phyloP scores from a whole-genome alignment of 2,888 invertebrate species.

The Cheilosia urbana region DNA sequence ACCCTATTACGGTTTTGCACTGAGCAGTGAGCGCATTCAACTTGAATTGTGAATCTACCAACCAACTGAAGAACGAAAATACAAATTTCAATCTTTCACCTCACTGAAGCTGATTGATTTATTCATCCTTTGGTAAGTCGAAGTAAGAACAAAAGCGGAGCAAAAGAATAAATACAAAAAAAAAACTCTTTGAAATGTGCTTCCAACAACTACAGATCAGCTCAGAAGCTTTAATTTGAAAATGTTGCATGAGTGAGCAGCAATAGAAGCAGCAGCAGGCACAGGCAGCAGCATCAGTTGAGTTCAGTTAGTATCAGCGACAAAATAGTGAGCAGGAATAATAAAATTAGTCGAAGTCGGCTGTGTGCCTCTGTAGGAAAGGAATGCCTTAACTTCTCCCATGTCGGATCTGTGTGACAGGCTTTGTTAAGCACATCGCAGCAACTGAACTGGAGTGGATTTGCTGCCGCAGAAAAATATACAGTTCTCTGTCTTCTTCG shows the following conservation, averaged over 20 bases:
- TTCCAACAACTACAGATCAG: slow-evolving; percentile 43
- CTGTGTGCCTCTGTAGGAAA: slow-evolving; percentile 9
- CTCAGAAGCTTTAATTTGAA: slow-evolving; percentile 68
- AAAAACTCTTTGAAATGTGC: slow-evolving; percentile 42
- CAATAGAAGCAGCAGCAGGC: slow-evolving; percentile 25
- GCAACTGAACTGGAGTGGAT: slow-evolving; percentile 62
- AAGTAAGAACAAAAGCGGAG: slow-evolving; percentile 49
- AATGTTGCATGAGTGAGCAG: slow-evolving; percentile 70
- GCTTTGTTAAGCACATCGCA: slow-evolving; percentile 64
- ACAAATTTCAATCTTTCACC: slow-evolving; percentile 74
- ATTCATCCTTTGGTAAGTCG: slow-evolving; percentile 72
- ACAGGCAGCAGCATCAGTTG: background rate
- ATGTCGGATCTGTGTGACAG: slow-evolving; percentile 69
- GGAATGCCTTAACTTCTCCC: slow-evolving; percentile 61
- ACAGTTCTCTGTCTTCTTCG: slow-evolving; percentile 33
- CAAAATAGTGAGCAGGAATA: slow-evolving; percentile 45
- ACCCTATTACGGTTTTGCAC: background rate
- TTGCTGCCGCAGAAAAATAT: slow-evolving; percentile 47
- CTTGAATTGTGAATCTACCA: slow-evolving; percentile 32
- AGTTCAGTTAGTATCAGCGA: slow-evolving; percentile 11
- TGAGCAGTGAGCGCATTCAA: slow-evolving; percentile 24
- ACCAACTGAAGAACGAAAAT: slow-evolving; percentile 42
- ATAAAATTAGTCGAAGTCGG: slow-evolving; percentile 68
- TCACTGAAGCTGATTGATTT: slow-evolving; percentile 75
- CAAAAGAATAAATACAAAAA: slow-evolving; percentile 17